Base-by-base conservation (phyloP, 2,888 invertebrate genomes). In the Erynnis tages region DNA sequence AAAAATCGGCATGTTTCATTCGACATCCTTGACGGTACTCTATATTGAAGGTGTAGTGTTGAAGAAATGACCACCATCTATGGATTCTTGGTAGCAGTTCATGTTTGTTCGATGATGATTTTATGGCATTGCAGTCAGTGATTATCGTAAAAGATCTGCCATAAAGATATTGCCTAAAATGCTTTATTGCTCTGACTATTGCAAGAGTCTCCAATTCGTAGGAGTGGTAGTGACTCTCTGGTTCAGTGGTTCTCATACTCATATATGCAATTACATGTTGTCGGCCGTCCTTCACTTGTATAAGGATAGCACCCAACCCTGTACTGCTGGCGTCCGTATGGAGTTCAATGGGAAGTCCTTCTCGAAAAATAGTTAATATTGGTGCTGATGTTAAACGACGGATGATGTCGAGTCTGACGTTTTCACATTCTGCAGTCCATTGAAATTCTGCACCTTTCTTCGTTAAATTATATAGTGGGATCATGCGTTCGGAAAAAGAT, bases 1-100 rank as follows among this genome's bases (percentile, higher is more conserved):
- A n/a, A n/a, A n/a, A n/a, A n/a, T n/a, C n/a, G n/a, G n/a, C n/a
- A n/a, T n/a, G n/a, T n/a, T n/a, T n/a, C n/a, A n/a, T n/a, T 2
- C 40, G 45, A 16, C 41, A 27, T 11, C 53, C 56, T 41, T 56
- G 54, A 4, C 50, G 21, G 16, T 60, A 62, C 13, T 57, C 54
- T 6, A 63, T 44, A 2, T 58, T 54, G 29, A 62, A 62, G 14
- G 54, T 32, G 23, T 43, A 67, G 37, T 62, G 60, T 52, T 69
- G 66, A 0, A 70, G 34, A 35, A 41, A 67, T 0, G 65, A 56
- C 65, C 66, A 69, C 66, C 69, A 67, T 3, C 66, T 14, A 43
- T 66, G 62, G 3, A 71, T 53, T 0, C 66, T 37, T 1, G 68
- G 66, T 0, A 65, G 16, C 0, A 71, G 30, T 7, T 69, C 67